These are phyloP conservation scores for Petroica traversi DNA, from an alignment of 2,113 vertebrate species.

Conservation along the genomic window DNA sequence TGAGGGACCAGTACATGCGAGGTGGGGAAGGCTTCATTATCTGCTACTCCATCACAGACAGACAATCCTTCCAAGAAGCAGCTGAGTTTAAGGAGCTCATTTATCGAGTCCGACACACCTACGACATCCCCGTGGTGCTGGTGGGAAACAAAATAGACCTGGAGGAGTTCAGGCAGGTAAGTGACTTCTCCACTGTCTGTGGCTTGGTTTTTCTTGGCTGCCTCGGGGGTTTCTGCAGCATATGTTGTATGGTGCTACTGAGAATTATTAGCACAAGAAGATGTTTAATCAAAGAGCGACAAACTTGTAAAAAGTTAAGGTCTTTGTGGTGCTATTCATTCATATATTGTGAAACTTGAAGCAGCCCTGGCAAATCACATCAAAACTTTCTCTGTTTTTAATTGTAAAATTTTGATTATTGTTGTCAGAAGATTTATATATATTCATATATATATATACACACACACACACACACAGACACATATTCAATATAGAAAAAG, in stretches of 20 bases:
- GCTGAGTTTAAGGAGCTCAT: constrained; percentile 86
- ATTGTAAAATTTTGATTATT: not conserved
- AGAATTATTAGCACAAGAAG: not conserved
- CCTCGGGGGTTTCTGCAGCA: not conserved
- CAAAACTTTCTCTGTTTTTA: not conserved
- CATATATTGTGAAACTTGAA: not conserved
- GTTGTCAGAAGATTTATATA: not conserved
- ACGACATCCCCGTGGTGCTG: constrained; percentile 80
- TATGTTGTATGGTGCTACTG: not conserved
- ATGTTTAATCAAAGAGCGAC: not conserved
- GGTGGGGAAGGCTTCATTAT: constrained; percentile 84
- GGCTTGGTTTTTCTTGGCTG: not conserved
- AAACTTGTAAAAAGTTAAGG: not conserved
- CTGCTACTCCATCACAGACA: constrained; percentile 84
- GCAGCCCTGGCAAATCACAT: not conserved
- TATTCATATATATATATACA: too few species aligned
- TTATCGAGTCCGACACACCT: constrained; percentile 80
- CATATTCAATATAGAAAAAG: not conserved
- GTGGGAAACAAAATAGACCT: constrained; percentile 87
- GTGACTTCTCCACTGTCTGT: not conserved
- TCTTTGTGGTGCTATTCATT: not conserved
- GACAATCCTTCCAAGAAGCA: constrained; percentile 83
- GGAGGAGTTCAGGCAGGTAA: constrained; percentile 79
- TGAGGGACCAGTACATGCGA: constrained; percentile 86
- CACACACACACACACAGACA: too few species aligned